These are phyloP conservation scores for Sebastes elongatus DNA, from an alignment of 2,797 vertebrate species.

Conservation along the genomic window DNA sequence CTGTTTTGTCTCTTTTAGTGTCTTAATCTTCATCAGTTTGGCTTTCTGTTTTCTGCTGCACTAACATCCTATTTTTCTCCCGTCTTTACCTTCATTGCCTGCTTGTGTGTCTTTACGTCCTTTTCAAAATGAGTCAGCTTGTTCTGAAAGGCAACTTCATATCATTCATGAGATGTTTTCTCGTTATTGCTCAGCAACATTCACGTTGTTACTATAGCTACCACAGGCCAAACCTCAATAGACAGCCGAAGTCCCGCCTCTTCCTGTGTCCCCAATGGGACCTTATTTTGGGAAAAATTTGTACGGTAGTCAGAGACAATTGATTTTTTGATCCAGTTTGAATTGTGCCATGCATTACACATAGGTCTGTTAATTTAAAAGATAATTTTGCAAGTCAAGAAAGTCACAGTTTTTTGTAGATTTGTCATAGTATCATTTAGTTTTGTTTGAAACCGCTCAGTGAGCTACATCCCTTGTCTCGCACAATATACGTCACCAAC, in stretches of 20 bases:
- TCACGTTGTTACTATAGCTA: neutral
- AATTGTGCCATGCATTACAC: too few relatives aligned
- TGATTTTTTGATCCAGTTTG: too few relatives aligned
- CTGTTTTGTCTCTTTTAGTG: neutral
- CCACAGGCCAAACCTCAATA: neutral
- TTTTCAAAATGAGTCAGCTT: neutral
- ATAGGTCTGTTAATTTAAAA: too few relatives aligned
- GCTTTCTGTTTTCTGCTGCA: neutral
- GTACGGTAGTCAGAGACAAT: too few relatives aligned
- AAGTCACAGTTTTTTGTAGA: too few relatives aligned
- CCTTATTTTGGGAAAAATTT: neutral
- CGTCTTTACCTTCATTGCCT: neutral
- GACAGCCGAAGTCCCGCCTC: neutral
- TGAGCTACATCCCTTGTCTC: too few relatives aligned
- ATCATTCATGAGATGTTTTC: neutral
- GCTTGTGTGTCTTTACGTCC: neutral
- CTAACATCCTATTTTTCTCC: neutral
- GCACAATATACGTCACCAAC: too few relatives aligned
- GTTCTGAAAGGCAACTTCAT: neutral
- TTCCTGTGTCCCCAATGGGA: neutral
- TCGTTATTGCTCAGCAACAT: neutral
- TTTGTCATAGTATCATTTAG: too few relatives aligned
- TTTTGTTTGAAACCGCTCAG: too few relatives aligned
- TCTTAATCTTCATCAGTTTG: neutral
- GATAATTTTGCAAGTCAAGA: too few relatives aligned